Evolutionary conservation across 2,888 invertebrate species (phyloP), one percentile per base, ranked within the genome.

Genomic region (Poecilus cupreus): DNA sequence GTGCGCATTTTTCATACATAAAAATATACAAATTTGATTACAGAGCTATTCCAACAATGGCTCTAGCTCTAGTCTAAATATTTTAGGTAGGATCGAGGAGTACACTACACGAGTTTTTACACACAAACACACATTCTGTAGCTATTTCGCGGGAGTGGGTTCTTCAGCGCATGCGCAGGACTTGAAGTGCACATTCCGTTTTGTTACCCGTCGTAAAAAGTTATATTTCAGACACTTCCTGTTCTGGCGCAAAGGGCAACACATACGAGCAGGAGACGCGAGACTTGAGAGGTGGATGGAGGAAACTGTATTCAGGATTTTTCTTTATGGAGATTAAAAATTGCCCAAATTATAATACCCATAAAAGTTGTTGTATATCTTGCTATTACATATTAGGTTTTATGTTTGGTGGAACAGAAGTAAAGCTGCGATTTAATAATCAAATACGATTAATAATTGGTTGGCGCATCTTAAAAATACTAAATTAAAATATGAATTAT

Each of bases 1-100:
- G 39, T 16, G 39, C 37, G 43, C 32, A 43, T 77, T 20, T 77
- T 77, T 64, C 77, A 43, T 32, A 75, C 32, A 51, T 39, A 64
- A 77, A 77, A 77, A 77, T 77, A 77, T 46, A 77, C 60, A 46
- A 77, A 77, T 77, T 77, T 77, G 77, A 77, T 77, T 77, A 77
- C 43, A 6, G 16, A 11, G 37, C 37, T 37, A 54, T 76, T 76
- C 37, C 37, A 43, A 77, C 77, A 77, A 77, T 77, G 60, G 37
- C 26, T 51, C 54, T 51, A 51, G 74, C 24, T 51, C 76, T 57
- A 46, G 11, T 76, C 32, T 76, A 76, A 76, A 76, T 76, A 76
- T 76, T 76, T 76, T 43, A 76, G 20, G 18, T 20, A n/a, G 26
- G 26, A 11, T 39, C 18, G 37, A 60, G 26, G 26, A 60, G 60